Conservation (phyloP, 2,797 vertebrate species). For the Sebastes itinus region DNA sequence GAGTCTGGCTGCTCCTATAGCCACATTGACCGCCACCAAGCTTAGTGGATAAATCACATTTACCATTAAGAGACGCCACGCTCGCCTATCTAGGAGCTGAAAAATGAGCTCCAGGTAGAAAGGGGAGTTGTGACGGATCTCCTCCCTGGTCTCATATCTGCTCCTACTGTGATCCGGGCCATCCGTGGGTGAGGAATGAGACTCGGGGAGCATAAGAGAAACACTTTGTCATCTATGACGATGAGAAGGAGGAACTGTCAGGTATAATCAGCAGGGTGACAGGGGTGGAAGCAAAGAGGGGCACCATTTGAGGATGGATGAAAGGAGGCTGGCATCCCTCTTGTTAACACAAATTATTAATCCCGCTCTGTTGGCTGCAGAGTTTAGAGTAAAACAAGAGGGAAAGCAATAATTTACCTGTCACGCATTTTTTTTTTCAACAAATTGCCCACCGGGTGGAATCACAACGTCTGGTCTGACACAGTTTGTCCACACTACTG, state of each 20-base stretch:
- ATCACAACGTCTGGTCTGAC: conserved; percentile 27
- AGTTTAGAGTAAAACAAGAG: conserved; percentile 46
- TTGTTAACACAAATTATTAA: conserved; percentile 71
- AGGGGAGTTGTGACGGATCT: conserved; percentile 69
- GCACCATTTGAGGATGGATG: conserved; percentile 58
- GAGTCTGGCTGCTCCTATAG: conserved; percentile 44
- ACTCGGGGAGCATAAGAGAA: conserved; percentile 45
- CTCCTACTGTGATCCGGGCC: conserved; percentile 69
- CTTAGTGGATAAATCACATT: conserved; percentile 74
- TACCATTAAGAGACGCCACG: conserved; percentile 59
- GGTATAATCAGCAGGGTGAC: conserved; percentile 64
- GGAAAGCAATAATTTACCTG: conserved; percentile 43
- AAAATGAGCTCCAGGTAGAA: conserved; percentile 66
- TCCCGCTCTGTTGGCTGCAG: conserved; percentile 39
- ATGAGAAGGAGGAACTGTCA: conserved; percentile 63
- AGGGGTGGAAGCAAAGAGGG: conserved; percentile 44
- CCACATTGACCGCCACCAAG: conserved; percentile 47
- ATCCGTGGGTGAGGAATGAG: conserved; percentile 67
- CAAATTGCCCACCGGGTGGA: conserved; percentile 27
- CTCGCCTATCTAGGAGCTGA: conserved; percentile 52
- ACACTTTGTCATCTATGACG: conserved; percentile 67
- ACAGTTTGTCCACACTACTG: conserved; percentile 5
- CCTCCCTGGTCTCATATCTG: conserved; percentile 69
- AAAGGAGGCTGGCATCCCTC: conserved; percentile 54
- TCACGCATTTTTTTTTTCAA: conserved; percentile 4